A percentile compares a stretch with the other conserved stretches of the same genome.
These are phyloP conservation scores for Apotomis turbidana DNA, from an alignment of 2,888 invertebrate genomes.

Conservation along the genomic window DNA sequence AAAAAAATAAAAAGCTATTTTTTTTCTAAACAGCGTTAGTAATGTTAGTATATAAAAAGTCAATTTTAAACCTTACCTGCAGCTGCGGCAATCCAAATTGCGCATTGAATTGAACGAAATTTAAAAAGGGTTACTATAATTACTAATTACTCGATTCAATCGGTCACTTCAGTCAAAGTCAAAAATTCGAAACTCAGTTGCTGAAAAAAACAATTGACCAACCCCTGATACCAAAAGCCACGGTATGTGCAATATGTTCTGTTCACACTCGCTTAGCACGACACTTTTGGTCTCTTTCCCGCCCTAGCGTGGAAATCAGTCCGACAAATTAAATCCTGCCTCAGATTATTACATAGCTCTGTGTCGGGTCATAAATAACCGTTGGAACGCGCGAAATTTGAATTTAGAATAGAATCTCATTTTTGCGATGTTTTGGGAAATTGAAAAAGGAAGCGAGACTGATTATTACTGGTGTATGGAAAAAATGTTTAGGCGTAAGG, in stretches of 20 bases:
- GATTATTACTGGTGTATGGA: constrained; percentile 21
- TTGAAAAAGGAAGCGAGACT: constrained; percentile 24
- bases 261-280: neutral
- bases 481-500: neutral
- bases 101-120: too few relatives aligned
- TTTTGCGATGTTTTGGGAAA: constrained; percentile 36
- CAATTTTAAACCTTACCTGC: too few relatives aligned
- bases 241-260: constrained; percentile 15
- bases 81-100: too few relatives aligned
- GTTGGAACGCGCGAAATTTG: constrained; percentile 37
- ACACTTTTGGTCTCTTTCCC: constrained; percentile 15
- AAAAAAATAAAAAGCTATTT: too few relatives aligned
- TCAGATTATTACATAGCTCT: constrained; percentile 84
- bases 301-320: constrained; percentile 80
- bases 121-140: too few relatives aligned
- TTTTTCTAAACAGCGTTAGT: too few relatives aligned
- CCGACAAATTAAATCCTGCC: constrained; percentile 84
- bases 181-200: neutral
- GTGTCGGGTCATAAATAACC: constrained; percentile 83
- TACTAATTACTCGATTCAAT: too few relatives aligned
- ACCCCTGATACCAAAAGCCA: constrained; percentile 30
- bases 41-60: too few relatives aligned
- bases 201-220: constrained; percentile 44
- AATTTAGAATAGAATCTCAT: constrained; percentile 37
- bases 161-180: too few relatives aligned